Evolutionary conservation across 2,797 vertebrate species (phyloP), one percentile per base, ranked within the genome.

Genomic region (Microctenopoma steveboyesi): DNA sequence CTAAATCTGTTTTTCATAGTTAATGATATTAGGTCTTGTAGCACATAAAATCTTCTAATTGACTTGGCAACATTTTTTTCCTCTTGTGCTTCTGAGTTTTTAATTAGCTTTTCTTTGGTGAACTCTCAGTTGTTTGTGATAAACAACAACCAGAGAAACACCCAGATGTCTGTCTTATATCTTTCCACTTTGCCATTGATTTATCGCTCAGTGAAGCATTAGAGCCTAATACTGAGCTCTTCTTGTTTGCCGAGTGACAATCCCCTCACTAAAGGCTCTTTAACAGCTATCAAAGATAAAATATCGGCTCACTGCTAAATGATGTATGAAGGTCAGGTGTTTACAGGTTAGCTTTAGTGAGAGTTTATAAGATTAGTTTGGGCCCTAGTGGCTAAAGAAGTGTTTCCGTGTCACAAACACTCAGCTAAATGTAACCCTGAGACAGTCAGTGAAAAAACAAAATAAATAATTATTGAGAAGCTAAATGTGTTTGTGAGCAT

Each of bases 1-100:
- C 66, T 69, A 70, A 82, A 83, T 79, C 61, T 74, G 85, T 88
- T 89, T 79, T 81, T 86, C 82, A 8, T 12, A 82, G 84, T 27
- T 76, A 79, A 88, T 66, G 14, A 51, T 43, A 51, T 55, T 28
- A 28, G 13, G 16, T 67, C 53, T 72, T n/a, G 18, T 28, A 50
- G 64, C 18, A 74, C 68, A 67, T 64, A 57, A 72, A 69, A 62
- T 58, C 45, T 30, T 37, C 30, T 13, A 15, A 73, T 78, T 60
- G 50, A 62, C 52, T 47, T 55, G 7, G 50, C 12, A 18, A 40
- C 4, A 35, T 40, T 33, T 39, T 58, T 47, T 52, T 33, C 16
- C 9, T 18, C 4, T 30, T 52, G 7, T 6, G 43, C 16, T 13
- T 16, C 42, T 45, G 43, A 8, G 15, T 16, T 45, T 45, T n/a